Base-by-base conservation (phyloP, 2,888 invertebrate genomes). In the Conus canariensis region DNA sequence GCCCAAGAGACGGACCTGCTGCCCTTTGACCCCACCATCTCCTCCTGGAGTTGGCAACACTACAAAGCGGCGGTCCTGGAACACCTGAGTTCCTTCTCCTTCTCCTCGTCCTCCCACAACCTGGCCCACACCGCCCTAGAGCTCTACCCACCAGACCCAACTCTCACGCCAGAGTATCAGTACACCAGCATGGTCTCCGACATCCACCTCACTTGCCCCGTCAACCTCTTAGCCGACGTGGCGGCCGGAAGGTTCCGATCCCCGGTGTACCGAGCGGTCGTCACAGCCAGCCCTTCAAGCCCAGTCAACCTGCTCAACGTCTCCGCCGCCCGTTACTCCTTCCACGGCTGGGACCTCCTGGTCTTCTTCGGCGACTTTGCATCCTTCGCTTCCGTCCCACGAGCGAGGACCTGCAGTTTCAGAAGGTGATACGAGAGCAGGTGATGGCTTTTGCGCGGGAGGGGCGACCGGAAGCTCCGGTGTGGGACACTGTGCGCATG, bases 171-270 rank as follows among this genome's bases (percentile, higher is more conserved):
- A 9, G 89, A 89, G 77, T 85, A 74, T 74, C 89, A 90, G 88
- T 90, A 91, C 82, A 90, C 90, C 30, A 89, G 82, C 25, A 19
- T 92, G n/a, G 45, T 92, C 56, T 60, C 91, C 7, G 92, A 92
- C 83, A 60, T 92, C 56, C 87, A 88, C 25, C n/a, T 58, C 22
- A 86, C 89, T 91, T 91, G 59, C 91, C 92, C 0, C 45, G 67
- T 83, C 80, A 70, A 91, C 74, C 80, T 91, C 19, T 25, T 91
- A 14, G 90, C 90, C 70, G 80, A 91, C 59, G 82, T 77, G 64
- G 80, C 90, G 64, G 19, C 83, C 12, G 45, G 45, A 7, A 19
- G 80, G 45, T 90, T 88, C 70, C 86, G 88, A 8, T 88, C 92
- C 19, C 91, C 91, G 1, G 90, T 91, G 19, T 92, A 86, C 77